Conservation (phyloP, 2,797 vertebrate genomes). For the Halcyon badia region DNA sequence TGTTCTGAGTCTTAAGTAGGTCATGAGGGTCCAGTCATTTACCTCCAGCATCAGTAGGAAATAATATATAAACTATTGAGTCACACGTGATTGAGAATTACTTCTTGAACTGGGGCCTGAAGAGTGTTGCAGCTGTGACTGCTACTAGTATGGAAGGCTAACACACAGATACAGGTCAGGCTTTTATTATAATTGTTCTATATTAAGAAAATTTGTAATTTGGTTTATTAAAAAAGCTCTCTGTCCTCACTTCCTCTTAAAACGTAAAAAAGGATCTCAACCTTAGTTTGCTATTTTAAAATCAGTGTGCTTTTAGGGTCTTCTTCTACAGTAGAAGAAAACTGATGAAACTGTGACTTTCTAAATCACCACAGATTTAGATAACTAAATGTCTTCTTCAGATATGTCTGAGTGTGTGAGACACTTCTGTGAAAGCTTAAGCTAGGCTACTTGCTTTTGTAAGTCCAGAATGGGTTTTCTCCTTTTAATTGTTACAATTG, state of each 20-base stretch:
- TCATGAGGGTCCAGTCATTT: not conserved
- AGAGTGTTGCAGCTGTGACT: not conserved
- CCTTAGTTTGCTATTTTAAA: conserved; percentile 51
- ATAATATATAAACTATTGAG: not conserved
- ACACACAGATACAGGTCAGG: not conserved
- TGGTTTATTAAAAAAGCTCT: conserved; percentile 36
- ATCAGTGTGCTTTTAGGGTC: conserved; percentile 37
- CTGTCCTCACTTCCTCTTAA: not conserved
- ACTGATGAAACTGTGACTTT: conserved; percentile 47
- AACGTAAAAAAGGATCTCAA: not conserved
- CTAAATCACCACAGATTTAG: conserved; percentile 16
- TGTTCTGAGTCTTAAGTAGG: not conserved
- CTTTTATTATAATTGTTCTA: not conserved
- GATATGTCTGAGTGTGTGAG: not conserved
- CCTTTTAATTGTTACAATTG: not conserved
- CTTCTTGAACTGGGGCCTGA: not conserved
- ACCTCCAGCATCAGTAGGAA: not conserved
- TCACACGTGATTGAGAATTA: not conserved
- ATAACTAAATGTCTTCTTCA: conserved; percentile 45
- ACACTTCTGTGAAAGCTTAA: not conserved
- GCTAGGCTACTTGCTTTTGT: not conserved
- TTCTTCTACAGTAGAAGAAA: conserved; percentile 68
- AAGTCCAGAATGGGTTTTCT: not conserved
- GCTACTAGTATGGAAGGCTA: not conserved
- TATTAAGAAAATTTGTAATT: conserved; percentile 32